Evolutionary conservation across 2,888 invertebrate species (phyloP).

Genomic region (Trichopria drosophilae): DNA sequence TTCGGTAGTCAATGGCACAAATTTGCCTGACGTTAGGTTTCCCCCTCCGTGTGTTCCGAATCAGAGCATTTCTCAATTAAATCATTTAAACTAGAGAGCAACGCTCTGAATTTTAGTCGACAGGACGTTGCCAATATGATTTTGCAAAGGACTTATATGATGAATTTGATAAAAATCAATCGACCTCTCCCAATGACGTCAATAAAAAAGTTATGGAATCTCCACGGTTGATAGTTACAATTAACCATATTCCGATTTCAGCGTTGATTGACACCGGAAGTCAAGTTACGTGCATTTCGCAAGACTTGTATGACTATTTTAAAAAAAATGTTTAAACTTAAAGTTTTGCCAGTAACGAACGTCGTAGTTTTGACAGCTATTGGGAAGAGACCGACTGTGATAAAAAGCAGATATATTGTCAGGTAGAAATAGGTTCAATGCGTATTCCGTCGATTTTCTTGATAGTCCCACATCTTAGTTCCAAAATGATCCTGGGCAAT

Average conservation of each 20-base stretch:
- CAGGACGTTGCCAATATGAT: background rate
- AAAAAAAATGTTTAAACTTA: background rate
- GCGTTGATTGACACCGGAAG: conserved; percentile 22
- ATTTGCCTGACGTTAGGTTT: background rate
- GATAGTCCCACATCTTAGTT: conserved; percentile 11
- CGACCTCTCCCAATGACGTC: too few species aligned
- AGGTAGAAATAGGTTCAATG: background rate
- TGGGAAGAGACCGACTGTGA: conserved; percentile 15
- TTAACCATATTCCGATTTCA: background rate
- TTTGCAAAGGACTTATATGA: background rate
- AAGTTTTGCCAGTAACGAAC: conserved; percentile 19
- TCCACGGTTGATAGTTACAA: background rate
- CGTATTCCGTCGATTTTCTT: conserved; percentile 3
- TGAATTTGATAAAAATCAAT: background rate
- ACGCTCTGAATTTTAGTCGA: background rate
- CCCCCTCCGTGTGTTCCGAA: background rate
- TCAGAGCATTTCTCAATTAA: too few species aligned
- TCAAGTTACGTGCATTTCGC: conserved; percentile 23
- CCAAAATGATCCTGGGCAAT: conserved; percentile 23
- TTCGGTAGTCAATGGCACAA: too few species aligned
- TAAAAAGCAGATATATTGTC: conserved; percentile 10
- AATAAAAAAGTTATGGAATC: too few species aligned
- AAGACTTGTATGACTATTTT: conserved; percentile 18
- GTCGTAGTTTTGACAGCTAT: conserved; percentile 17
- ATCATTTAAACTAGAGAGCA: background rate